Evolutionary conservation across 2,113 vertebrate genomes (phyloP), one percentile per base, ranked within the genome.

Genomic region (Vicugna pacos): DNA sequence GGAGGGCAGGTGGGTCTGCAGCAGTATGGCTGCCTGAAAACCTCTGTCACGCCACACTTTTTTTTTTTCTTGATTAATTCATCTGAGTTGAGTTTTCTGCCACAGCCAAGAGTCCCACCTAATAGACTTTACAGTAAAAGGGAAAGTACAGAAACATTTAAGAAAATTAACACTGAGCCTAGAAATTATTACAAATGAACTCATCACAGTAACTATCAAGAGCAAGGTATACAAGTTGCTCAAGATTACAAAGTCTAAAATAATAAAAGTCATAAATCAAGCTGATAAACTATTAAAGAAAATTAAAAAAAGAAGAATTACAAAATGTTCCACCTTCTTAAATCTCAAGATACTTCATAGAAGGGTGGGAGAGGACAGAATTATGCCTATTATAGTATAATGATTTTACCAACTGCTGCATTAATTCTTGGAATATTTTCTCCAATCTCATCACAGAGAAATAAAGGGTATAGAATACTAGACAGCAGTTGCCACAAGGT

Each of bases 131-230:
- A 64, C 69, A 84, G 70, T 75, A 88, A 84, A 80, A 17, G 56
- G 28, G 9, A 67, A 69, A 64, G 28, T 35, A 91, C 7, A 52
- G 52, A 91, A 93, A 91, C 3, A 22, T 73, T 93, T 35, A 75
- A 93, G n/a, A 93, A 73, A 96, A 93, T 93, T 76, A 58, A 38
- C 46, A 84, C 0, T 17, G 72, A 93, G 65, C n/a, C 50, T 95
- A 80, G 28, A 95, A 94, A 26, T 30, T 83, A 30, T 87, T 93
- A 50, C 30, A 91, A 94, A 73, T 79, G 38, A 93, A 60, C 15
- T 86, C 64, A 46, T 69, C 58, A 85, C 26, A 86, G 9, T 80
- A 92, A 88, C 64, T 75, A 48, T 84, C 82, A 90, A 92, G 58
- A 88, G 26, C 28, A 70, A 80, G 38, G 2, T 88, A 67, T 79